Conservation (phyloP, 92 coral and sea anemone genomes). For the Epizoanthus scotinus region DNA sequence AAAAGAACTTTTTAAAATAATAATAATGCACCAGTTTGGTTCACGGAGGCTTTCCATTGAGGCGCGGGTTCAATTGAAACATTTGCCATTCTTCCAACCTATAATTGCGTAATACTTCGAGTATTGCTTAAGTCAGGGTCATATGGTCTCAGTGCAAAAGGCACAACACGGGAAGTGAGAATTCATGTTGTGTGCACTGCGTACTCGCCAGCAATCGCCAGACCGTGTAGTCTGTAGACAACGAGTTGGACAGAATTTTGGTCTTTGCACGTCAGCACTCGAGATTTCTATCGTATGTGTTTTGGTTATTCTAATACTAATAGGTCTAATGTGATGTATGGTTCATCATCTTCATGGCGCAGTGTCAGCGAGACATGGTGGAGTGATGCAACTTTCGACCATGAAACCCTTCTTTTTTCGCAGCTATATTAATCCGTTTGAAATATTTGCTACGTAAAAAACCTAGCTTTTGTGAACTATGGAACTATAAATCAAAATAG, state of each 20-base stretch:
- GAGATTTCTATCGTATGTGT: constrained; percentile 3
- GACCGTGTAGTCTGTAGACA: background rate
- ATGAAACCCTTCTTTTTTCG: too few relatives aligned
- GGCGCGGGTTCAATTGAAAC: too few relatives aligned
- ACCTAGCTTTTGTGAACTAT: constrained; percentile 11
- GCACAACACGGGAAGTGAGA: background rate
- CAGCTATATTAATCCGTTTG: too few relatives aligned
- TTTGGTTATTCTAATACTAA: background rate
- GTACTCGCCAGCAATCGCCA: too few relatives aligned
- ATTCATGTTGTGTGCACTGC: background rate
- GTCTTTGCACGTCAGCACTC: constrained; percentile 16
- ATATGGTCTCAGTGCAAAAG: background rate
- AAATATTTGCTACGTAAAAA: background rate
- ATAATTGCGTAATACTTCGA: background rate
- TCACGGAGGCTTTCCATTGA: too few relatives aligned
- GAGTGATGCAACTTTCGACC: too few relatives aligned
- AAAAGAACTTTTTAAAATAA: too few relatives aligned
- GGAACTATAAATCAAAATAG: constrained; percentile 8
- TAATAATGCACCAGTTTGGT: background rate
- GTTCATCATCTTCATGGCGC: background rate
- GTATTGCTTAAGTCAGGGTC: background rate
- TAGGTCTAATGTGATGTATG: too few relatives aligned
- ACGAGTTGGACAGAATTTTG: constrained; percentile 12
- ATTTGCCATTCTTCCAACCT: too few relatives aligned
- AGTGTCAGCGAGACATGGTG: background rate